phyloP scores from a whole-genome alignment of 2,113 vertebrate species.

The Regulus satrapa region DNA sequence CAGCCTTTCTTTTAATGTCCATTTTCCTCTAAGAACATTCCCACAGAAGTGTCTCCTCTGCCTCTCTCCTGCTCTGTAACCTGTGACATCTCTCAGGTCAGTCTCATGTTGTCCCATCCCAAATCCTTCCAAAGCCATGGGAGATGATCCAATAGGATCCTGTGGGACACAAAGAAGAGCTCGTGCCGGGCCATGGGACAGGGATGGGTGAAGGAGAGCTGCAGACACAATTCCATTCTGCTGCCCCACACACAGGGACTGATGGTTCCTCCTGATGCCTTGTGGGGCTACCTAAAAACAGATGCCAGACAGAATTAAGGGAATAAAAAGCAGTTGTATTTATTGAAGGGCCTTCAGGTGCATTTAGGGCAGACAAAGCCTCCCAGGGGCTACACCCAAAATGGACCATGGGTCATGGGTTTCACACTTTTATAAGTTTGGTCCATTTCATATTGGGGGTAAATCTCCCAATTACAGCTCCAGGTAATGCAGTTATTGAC shows the following conservation, averaged over 20 bases:
- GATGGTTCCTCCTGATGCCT: neutral
- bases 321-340: neutral
- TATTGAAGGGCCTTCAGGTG: neutral
- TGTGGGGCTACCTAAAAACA: neutral
- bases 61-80: neutral
- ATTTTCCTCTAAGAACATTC: no score
- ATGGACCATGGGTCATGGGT: accelerated
- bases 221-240: neutral
- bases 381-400: neutral
- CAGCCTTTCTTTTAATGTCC: no score
- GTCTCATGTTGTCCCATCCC: neutral
- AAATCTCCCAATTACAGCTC: neutral
- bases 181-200: neutral
- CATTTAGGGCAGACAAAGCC: neutral
- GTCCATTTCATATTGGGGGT: neutral
- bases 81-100: neutral
- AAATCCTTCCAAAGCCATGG: neutral
- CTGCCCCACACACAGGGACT: neutral
- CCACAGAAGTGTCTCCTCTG: neutral
- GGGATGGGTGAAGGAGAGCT: neutral
- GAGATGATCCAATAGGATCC: neutral
- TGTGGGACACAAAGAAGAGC: neutral
- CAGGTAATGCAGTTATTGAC: neutral
- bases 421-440: neutral
- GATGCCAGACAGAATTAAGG: neutral